Evolutionary conservation across 2,797 vertebrate genomes (phyloP).

Genomic region (Dicrostonyx torquatus): DNA sequence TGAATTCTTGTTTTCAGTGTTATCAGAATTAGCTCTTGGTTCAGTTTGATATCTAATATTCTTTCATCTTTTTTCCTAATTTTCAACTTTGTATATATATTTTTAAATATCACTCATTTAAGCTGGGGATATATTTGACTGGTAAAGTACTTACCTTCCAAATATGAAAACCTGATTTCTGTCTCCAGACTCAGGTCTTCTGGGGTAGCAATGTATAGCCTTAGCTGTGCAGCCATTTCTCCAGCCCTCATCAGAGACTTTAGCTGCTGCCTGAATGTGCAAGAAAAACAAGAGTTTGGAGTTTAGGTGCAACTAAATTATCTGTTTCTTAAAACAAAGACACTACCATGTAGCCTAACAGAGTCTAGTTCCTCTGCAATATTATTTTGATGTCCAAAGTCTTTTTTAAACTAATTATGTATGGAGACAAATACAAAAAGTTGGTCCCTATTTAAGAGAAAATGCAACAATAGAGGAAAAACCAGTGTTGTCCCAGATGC

Average conservation of each 20-base stretch:
- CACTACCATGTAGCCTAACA: neutral
- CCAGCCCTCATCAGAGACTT: neutral
- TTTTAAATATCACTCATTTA: neutral
- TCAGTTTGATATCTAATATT: conserved; percentile 13
- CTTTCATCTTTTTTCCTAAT: conserved; percentile 10
- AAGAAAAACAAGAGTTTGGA: conserved; percentile 22
- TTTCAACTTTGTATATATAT: conserved; percentile 42
- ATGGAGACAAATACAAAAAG: neutral
- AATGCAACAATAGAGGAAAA: neutral
- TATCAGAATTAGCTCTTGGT: conserved; percentile 26
- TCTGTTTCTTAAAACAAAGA: conserved; percentile 22
- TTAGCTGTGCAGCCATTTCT: neutral
- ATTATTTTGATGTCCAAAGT: conserved; percentile 7
- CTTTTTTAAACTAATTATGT: neutral
- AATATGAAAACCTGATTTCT: neutral
- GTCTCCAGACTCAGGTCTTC: too few relatives aligned
- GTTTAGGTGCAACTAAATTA: conserved; percentile 13
- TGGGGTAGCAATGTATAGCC: neutral
- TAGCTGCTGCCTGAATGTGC: neutral
- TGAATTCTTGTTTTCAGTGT: neutral
- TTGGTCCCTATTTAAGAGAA: conserved; percentile 12
- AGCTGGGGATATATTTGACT: neutral
- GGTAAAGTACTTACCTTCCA: neutral
- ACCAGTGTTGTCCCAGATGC: neutral
- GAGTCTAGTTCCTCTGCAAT: conserved; percentile 12